phyloP scores from a whole-genome alignment of 2,888 invertebrate species.

The Nomada ferruginata region DNA sequence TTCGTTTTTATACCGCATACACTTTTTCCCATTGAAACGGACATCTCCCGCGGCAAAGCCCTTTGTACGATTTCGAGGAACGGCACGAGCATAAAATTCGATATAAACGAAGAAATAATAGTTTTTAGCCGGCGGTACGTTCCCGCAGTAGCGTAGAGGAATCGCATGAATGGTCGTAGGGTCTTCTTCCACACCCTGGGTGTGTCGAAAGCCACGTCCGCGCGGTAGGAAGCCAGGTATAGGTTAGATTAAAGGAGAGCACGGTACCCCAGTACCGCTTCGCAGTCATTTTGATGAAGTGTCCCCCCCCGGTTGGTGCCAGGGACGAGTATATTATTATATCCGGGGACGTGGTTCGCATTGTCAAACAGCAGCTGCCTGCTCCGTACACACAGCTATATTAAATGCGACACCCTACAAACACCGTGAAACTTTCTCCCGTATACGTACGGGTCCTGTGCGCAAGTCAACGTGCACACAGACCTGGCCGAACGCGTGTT shows the following conservation, averaged over 20 bases:
- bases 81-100: neutral
- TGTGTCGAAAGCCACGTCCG: constrained; percentile 3
- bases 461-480: neutral
- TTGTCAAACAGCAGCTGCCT: constrained; percentile 82
- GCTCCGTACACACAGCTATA: constrained; percentile 76
- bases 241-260: constrained; percentile 63
- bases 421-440: constrained; percentile 15
- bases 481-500: constrained; percentile 27
- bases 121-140: neutral
- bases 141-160: neutral
- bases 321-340: constrained; percentile 81
- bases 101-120: constrained; percentile 7
- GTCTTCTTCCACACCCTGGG: neutral
- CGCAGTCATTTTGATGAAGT: constrained; percentile 82
- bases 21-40: too few species aligned
- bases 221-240: constrained; percentile 41
- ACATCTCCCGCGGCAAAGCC: too few species aligned
- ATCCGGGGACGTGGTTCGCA: constrained; percentile 77
- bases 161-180: neutral
- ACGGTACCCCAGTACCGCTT: constrained; percentile 71
- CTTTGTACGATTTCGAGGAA: too few species aligned
- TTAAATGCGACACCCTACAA: constrained; percentile 71
- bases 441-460: neutral
- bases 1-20: too few species aligned
- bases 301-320: constrained; percentile 68